Evolutionary conservation across 2,797 vertebrate genomes (phyloP).

Genomic region (Brachyrhaphis roseni): DNA sequence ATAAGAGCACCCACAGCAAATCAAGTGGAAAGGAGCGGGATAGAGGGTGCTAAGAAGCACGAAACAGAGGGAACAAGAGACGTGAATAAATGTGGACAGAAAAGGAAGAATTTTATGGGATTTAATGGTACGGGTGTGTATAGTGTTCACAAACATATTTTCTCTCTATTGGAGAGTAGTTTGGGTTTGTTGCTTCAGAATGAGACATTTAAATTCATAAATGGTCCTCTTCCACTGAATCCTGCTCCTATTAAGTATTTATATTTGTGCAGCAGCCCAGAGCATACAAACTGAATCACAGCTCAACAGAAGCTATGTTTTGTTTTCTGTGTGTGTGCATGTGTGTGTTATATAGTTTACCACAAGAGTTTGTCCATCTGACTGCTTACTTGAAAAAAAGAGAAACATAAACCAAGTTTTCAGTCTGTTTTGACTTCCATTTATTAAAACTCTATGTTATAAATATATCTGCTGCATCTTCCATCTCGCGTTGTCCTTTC

Average conservation of each 20-base stretch:
- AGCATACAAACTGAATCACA: not conserved
- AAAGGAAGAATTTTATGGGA: not conserved
- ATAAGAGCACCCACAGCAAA: constrained; percentile 36
- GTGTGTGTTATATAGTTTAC: not conserved
- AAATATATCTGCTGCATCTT: not conserved
- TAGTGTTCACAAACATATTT: not conserved
- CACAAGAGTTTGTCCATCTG: not conserved
- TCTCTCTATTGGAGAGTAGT: not conserved
- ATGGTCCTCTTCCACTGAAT: not conserved
- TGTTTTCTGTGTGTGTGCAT: not conserved
- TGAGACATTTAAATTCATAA: not conserved
- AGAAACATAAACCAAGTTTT: not conserved
- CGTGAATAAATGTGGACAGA: not conserved
- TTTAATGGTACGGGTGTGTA: not conserved
- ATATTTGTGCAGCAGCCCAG: not conserved
- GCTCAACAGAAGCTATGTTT: not conserved
- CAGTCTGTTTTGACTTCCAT: not conserved
- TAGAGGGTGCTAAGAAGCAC: not conserved
- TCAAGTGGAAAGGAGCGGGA: not conserved
- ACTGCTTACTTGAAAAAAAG: not conserved
- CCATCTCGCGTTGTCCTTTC: not conserved
- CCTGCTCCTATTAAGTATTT: constrained; percentile 2
- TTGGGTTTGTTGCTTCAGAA: not conserved
- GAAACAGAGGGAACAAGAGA: not conserved
- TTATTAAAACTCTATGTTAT: not conserved